phyloP scores from a whole-genome alignment of 2,113 vertebrate genomes.

The Engystomops pustulosus region DNA sequence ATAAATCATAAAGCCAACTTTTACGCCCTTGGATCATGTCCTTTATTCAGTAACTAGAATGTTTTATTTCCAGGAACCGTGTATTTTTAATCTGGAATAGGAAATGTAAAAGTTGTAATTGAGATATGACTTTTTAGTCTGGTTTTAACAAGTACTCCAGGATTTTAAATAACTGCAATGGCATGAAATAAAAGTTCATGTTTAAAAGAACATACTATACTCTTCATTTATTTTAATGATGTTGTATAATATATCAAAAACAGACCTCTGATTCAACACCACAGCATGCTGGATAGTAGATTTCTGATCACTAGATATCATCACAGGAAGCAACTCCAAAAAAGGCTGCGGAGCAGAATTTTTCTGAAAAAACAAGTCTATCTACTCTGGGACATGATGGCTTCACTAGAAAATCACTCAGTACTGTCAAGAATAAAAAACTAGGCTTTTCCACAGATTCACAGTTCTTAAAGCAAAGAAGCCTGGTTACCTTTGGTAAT shows the following conservation, averaged over 20 bases:
- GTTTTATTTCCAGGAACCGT: conserved; percentile 38
- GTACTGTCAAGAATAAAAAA: no score
- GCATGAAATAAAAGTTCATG: neutral
- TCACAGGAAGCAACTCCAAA: no score
- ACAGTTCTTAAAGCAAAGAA: no score
- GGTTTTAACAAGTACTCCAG: conserved; percentile 6
- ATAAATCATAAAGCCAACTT: conserved; percentile 41
- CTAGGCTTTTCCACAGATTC: no score
- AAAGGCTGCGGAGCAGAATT: no score
- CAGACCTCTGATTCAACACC: neutral
- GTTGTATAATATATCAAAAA: neutral
- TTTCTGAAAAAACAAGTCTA: no score
- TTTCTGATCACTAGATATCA: no score
- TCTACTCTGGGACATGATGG: no score
- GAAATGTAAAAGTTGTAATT: conserved; percentile 21
- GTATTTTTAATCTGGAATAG: conserved; percentile 31
- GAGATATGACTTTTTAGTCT: neutral
- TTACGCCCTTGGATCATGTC: conserved; percentile 42
- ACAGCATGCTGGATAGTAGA: no score
- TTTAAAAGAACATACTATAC: neutral
- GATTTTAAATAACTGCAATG: neutral
- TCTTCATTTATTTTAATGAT: neutral
- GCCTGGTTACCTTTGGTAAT: no score
- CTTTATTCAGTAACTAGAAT: conserved; percentile 11
- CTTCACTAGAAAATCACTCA: no score